These are phyloP conservation scores for Dascyllus trimaculatus DNA, from an alignment of 2,113 vertebrate genomes.

Conservation along the genomic window DNA sequence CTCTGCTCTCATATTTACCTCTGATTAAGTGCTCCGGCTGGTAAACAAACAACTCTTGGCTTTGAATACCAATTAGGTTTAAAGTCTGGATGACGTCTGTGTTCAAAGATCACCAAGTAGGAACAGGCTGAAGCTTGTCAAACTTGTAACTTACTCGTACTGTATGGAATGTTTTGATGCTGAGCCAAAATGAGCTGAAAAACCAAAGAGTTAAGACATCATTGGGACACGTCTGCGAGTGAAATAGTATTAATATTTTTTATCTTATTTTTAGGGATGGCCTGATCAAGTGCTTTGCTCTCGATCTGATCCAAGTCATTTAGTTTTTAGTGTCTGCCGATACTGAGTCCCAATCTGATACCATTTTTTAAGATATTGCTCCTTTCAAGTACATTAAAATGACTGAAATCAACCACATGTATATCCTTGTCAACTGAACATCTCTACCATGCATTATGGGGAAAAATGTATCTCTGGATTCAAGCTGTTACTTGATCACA, in stretches of 20 bases:
- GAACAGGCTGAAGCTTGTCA: neutral
- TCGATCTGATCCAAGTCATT: no score
- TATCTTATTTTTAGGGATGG: no score
- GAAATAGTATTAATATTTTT: neutral
- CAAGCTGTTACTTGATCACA: no score
- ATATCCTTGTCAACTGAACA: no score
- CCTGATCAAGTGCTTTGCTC: no score
- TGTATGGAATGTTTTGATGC: neutral
- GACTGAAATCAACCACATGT: no score
- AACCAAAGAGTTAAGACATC: neutral
- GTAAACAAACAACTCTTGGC: conserved; percentile 23
- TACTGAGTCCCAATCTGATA: no score
- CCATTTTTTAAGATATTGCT: no score
- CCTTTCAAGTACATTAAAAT: no score
- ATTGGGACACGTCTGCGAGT: neutral
- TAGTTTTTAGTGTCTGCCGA: no score
- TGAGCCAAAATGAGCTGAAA: neutral
- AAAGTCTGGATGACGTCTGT: neutral
- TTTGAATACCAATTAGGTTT: neutral
- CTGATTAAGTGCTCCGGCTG: conserved; percentile 33
- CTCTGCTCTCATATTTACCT: conserved; percentile 18
- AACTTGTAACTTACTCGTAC: neutral
- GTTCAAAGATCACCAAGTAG: neutral
- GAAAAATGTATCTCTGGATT: no score
- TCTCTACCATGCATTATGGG: no score